Conservation (phyloP, 1,140 invertebrate species). For the Aethina tumida region DNA sequence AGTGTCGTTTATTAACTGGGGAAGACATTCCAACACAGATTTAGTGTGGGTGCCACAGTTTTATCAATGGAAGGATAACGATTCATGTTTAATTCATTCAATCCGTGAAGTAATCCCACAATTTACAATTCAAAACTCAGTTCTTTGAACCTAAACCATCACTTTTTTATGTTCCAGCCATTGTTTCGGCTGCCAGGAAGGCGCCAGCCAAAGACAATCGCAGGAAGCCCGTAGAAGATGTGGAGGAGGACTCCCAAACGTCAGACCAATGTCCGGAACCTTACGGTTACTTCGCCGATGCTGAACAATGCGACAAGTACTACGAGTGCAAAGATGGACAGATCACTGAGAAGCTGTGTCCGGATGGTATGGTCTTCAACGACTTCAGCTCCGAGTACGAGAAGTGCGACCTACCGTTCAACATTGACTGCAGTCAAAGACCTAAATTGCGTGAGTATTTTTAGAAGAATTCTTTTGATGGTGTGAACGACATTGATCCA, state of each 20-base stretch:
- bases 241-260: slow-evolving; percentile 24
- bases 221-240: no score
- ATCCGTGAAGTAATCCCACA: no score
- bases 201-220: no score
- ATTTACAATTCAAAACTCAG: no score
- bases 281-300: slow-evolving; percentile 76
- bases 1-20: no score
- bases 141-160: no score
- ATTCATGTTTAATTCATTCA: no score
- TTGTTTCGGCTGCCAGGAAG: no score
- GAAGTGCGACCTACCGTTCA: slow-evolving; percentile 80
- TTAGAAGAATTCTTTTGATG: slow-evolving; percentile 3
- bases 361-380: slow-evolving; percentile 88
- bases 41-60: no score
- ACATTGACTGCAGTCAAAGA: slow-evolving; percentile 70
- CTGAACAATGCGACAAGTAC: slow-evolving; percentile 84
- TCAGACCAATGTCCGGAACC: slow-evolving; percentile 67
- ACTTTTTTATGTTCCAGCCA: no score
- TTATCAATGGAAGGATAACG: no score
- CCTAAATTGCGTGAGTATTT: slow-evolving; percentile 65
- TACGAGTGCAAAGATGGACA: slow-evolving; percentile 68
- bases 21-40: no score
- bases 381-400: slow-evolving; percentile 71
- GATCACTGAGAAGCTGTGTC: slow-evolving; percentile 68
- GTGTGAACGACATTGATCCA: slow-evolving; percentile 7